A percentile compares a stretch with the other conserved stretches of the same genome.
Conservation (phyloP, 2,888 invertebrate species). For the Acanthoscelides obtectus region DNA sequence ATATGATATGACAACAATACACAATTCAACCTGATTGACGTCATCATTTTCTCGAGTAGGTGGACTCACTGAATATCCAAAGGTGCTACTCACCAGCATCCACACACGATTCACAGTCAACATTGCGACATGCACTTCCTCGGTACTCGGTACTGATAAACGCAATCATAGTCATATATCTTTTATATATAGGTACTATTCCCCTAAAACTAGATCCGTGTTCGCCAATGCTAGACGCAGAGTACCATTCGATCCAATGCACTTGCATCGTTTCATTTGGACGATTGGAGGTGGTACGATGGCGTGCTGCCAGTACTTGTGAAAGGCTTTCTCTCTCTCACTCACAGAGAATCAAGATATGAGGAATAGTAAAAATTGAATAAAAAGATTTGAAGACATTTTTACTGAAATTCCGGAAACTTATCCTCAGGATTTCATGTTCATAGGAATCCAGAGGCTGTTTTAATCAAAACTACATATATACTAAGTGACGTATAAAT, state of each 20-base stretch:
- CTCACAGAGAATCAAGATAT: background rate
- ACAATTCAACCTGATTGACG: no score
- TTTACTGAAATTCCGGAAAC: no score
- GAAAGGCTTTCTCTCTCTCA: background rate
- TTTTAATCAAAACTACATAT: no score
- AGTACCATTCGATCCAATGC: background rate
- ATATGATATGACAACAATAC: no score
- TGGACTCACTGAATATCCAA: no score
- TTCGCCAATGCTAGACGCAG: background rate
- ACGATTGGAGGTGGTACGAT: background rate
- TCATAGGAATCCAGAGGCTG: no score
- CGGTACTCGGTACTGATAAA: conserved; percentile 14
- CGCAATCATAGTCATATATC: conserved; percentile 10
- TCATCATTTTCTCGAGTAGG: no score
- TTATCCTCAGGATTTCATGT: no score
- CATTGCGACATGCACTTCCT: conserved; percentile 8
- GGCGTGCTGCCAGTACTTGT: background rate
- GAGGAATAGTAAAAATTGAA: background rate
- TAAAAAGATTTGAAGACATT: background rate
- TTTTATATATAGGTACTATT: conserved; percentile 11
- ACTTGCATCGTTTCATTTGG: background rate
- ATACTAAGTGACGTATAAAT: no score
- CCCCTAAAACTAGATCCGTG: conserved; percentile 11
- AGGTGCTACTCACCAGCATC: background rate
- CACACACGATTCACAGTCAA: conserved; percentile 14